Evolutionary conservation across 2,888 invertebrate species (phyloP).

Genomic region (Chromoteleia sp.): DNA sequence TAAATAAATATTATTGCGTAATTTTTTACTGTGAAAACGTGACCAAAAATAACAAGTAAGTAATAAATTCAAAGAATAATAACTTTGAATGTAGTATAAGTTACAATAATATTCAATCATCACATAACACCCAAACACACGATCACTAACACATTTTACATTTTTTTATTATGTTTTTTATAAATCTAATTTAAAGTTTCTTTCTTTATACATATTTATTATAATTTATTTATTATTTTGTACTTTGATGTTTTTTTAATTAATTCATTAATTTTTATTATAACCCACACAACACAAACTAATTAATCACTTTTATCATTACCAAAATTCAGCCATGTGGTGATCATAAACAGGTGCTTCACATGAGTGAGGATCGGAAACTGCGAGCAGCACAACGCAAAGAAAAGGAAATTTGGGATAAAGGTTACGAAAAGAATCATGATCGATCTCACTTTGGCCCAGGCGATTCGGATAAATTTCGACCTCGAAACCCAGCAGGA

Average conservation of each 20-base stretch:
- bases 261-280: too few species aligned
- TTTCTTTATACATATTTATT: too few species aligned
- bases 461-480: constrained; percentile 47
- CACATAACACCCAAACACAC: too few species aligned
- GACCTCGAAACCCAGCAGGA: constrained; percentile 75
- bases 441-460: constrained; percentile 75
- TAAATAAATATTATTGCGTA: too few species aligned
- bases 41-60: too few species aligned
- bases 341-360: constrained; percentile 86
- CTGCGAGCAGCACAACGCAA: constrained; percentile 91
- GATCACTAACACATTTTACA: too few species aligned
- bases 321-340: constrained; percentile 12
- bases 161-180: too few species aligned
- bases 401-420: constrained; percentile 87
- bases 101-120: too few species aligned
- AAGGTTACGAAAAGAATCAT: constrained; percentile 75
- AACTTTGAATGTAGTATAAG: too few species aligned
- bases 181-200: too few species aligned
- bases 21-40: too few species aligned
- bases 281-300: constrained; percentile 9
- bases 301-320: constrained; percentile 13
- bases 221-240: constrained; percentile 9
- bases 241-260: constrained; percentile 2
- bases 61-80: too few species aligned
- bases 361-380: constrained; percentile 91